These are phyloP conservation scores for Neoaliturus tenellus DNA, from an alignment of 2,888 invertebrate genomes.

Conservation along the genomic window DNA sequence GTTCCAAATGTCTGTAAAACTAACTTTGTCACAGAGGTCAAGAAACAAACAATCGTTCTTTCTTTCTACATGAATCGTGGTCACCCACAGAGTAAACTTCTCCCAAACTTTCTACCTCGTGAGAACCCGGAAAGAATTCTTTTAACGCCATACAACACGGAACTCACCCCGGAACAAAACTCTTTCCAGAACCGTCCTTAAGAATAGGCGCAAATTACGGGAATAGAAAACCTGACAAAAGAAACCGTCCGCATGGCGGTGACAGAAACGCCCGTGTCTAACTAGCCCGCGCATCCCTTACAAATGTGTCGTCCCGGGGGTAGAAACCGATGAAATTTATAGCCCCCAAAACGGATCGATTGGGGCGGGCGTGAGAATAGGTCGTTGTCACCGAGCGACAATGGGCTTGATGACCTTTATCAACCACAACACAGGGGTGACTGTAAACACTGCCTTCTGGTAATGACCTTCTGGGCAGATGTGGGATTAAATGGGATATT, in stretches of 20 bases:
- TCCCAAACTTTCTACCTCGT: slow-evolving; percentile 40
- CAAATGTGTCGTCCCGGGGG: slow-evolving; percentile 32
- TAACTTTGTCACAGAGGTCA: background rate
- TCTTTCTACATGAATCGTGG: background rate
- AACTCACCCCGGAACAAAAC: background rate
- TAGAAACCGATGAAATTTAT: slow-evolving; percentile 32
- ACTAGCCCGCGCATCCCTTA: slow-evolving; percentile 37
- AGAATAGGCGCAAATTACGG: slow-evolving; percentile 13
- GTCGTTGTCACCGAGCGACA: slow-evolving; percentile 41
- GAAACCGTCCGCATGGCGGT: slow-evolving; percentile 7
- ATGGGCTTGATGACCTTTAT: slow-evolving; percentile 44
- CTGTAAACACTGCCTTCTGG: slow-evolving; percentile 45
- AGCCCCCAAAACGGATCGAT: slow-evolving; percentile 38
- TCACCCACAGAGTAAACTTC: background rate
- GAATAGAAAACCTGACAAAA: slow-evolving; percentile 36
- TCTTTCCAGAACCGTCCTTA: slow-evolving; percentile 18
- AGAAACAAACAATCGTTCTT: background rate
- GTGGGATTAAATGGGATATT: slow-evolving; percentile 50
- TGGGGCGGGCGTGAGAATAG: slow-evolving; percentile 46
- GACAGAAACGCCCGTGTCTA: slow-evolving; percentile 45
- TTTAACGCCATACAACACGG: background rate
- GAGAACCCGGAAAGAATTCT: slow-evolving; percentile 47
- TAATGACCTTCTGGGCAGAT: slow-evolving; percentile 15
- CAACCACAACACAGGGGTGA: slow-evolving; percentile 31
- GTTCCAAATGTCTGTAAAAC: no score